A percentile compares a stretch with the other conserved stretches of the same genome.
Conservation (phyloP, 2,888 invertebrate genomes). For the Dexiosoma caninum region DNA sequence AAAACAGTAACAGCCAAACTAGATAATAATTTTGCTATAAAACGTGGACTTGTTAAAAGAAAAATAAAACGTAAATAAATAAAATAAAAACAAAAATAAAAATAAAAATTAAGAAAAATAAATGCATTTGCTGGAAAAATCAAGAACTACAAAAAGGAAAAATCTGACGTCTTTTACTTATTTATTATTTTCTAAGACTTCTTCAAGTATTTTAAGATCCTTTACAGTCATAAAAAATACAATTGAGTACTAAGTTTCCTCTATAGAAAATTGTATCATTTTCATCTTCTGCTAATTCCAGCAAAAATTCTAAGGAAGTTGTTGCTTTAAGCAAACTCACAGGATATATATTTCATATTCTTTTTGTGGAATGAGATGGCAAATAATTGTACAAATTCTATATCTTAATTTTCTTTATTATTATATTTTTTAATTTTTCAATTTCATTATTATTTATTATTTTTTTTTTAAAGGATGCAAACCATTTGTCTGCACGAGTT, state of each 20-base stretch:
- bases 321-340: constrained; percentile 4
- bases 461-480: constrained; percentile 9
- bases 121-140: background rate
- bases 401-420: too few species aligned
- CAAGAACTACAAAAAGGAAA: background rate
- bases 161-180: constrained; percentile 2
- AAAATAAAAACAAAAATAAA: background rate
- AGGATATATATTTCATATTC: constrained; percentile 1
- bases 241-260: too few species aligned
- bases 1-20: background rate
- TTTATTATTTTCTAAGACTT: constrained; percentile 18
- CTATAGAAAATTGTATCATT: background rate
- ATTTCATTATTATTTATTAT: background rate
- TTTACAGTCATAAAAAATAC: background rate
- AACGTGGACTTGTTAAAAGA: background rate
- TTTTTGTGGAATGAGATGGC: background rate
- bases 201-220: background rate
- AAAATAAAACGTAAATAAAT: background rate
- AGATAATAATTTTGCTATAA: background rate
- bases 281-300: background rate
- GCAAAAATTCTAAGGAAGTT: background rate
- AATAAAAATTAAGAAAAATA: background rate
- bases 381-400: background rate
- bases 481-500: constrained; percentile 24
- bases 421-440: too few species aligned